These are phyloP conservation scores for Proisotoma minuta DNA, from an alignment of 2,888 invertebrate genomes.

Conservation along the genomic window DNA sequence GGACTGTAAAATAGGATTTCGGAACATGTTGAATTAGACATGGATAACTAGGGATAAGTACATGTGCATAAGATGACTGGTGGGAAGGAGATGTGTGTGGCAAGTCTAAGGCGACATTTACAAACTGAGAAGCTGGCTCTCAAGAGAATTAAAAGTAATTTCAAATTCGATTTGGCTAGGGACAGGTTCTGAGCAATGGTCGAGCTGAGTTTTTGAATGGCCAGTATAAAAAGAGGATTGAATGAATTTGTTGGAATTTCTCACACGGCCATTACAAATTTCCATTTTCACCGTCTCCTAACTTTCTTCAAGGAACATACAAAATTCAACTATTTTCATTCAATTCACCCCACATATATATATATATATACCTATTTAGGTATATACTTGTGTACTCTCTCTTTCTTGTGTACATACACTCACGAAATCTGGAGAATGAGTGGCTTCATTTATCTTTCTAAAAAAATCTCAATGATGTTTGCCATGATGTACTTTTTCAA, in stretches of 20 bases:
- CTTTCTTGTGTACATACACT: too few relatives aligned
- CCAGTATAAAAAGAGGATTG: slow-evolving; percentile 35
- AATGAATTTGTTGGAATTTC: slow-evolving; percentile 42
- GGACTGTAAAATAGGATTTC: slow-evolving; percentile 19
- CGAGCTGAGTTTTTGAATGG: slow-evolving; percentile 35
- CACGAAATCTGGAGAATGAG: too few relatives aligned
- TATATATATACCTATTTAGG: too few relatives aligned
- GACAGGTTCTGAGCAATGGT: slow-evolving; percentile 39
- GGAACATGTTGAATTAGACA: slow-evolving; percentile 21
- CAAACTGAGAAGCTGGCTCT: slow-evolving; percentile 34
- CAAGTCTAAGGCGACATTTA: slow-evolving; percentile 29
- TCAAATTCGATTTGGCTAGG: slow-evolving; percentile 42
- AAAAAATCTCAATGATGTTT: too few relatives aligned
- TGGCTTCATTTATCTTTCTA: too few relatives aligned
- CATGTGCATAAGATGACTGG: slow-evolving; percentile 1
- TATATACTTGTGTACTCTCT: too few relatives aligned
- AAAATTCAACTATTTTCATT: too few relatives aligned
- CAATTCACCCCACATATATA: too few relatives aligned
- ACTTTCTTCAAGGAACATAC: too few relatives aligned
- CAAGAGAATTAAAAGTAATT: slow-evolving; percentile 45
- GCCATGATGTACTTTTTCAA: too few relatives aligned
- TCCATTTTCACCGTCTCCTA: slow-evolving; percentile 33
- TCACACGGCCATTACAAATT: slow-evolving; percentile 35
- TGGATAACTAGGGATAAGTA: slow-evolving; percentile 20
- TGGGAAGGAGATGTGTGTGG: neutral